Evolutionary conservation across 2,888 invertebrate species (phyloP).

Genomic region (Anagyrus pseudococci): DNA sequence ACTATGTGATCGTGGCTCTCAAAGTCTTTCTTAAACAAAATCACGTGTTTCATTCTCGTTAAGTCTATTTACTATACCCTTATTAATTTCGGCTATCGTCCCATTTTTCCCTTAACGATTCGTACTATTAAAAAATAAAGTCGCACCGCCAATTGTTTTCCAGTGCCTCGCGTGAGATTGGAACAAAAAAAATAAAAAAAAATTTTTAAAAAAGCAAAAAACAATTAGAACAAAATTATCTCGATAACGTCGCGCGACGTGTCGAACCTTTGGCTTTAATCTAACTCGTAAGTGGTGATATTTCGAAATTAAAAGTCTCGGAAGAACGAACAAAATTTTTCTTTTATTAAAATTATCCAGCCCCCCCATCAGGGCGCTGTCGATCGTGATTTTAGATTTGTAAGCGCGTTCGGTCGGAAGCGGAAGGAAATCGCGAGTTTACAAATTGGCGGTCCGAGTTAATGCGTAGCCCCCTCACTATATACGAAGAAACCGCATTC

Average conservation of each 20-base stretch:
- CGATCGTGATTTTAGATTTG: conserved; percentile 19
- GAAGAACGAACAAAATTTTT: not conserved
- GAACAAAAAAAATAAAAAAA: conserved; percentile 7
- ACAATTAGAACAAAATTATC: conserved; percentile 5
- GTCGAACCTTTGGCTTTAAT: not conserved
- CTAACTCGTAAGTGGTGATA: not conserved
- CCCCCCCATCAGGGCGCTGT: no score
- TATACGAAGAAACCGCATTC: conserved; percentile 7
- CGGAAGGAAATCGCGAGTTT: conserved; percentile 1
- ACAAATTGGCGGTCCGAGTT: conserved; percentile 27
- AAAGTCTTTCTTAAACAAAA: conserved; percentile 40
- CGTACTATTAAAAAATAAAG: conserved; percentile 6
- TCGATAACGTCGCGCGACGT: not conserved
- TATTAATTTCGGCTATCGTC: conserved; percentile 2
- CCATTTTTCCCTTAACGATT: no score
- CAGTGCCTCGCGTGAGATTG: not conserved
- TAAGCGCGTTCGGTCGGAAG: no score
- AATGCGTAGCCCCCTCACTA: no score
- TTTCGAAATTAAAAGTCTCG: not conserved
- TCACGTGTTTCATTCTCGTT: conserved; percentile 4
- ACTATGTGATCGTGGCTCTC: conserved; percentile 52
- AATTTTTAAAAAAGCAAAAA: conserved; percentile 4
- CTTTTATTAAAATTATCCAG: not conserved
- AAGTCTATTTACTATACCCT: not conserved
- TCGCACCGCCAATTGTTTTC: conserved; percentile 23